A percentile compares a stretch with the other conserved stretches of the same genome.
Conservation (phyloP, 1,140 invertebrate genomes). For the Lysiphlebus fabarum region DNA sequence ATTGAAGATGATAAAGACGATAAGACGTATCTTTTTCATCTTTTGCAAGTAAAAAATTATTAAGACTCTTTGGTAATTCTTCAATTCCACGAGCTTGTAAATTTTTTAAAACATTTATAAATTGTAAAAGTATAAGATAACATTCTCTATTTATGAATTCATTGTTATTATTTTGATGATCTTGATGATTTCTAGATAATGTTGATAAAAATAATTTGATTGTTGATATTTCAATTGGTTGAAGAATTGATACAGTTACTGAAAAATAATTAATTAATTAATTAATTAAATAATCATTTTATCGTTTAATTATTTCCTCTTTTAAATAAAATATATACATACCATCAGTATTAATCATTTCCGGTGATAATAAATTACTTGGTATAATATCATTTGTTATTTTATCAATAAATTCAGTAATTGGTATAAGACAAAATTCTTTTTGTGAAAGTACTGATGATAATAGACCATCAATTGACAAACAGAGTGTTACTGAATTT, state of each 20-base stretch:
- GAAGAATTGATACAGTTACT: slow-evolving; percentile 12
- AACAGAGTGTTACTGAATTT: slow-evolving; percentile 68
- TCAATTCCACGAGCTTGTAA: slow-evolving; percentile 81
- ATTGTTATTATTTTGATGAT: slow-evolving; percentile 39
- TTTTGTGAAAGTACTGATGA: slow-evolving; percentile 42
- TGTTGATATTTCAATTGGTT: slow-evolving; percentile 63
- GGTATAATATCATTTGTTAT: slow-evolving; percentile 63
- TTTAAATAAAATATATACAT: background rate
- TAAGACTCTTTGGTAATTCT: slow-evolving; percentile 66
- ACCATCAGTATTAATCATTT: slow-evolving; percentile 66
- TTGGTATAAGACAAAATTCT: slow-evolving; percentile 64
- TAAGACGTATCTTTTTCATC: slow-evolving; percentile 62
- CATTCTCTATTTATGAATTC: slow-evolving; percentile 53
- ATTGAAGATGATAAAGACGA: slow-evolving; percentile 70
- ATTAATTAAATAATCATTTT: too few relatives aligned
- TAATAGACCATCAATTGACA: slow-evolving; percentile 62
- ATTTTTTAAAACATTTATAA: slow-evolving; percentile 76
- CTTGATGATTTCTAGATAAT: slow-evolving; percentile 32
- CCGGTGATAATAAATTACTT: slow-evolving; percentile 42
- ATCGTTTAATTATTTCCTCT: too few relatives aligned
- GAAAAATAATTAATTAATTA: background rate
- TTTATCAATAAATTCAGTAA: slow-evolving; percentile 75
- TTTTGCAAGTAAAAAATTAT: slow-evolving; percentile 63
- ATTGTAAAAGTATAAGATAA: slow-evolving; percentile 73
- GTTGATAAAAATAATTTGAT: slow-evolving; percentile 62